Evolutionary conservation across 2,797 vertebrate species (phyloP), one percentile per base, ranked within the genome.

Genomic region (Microctenopoma stevenorrisi): DNA sequence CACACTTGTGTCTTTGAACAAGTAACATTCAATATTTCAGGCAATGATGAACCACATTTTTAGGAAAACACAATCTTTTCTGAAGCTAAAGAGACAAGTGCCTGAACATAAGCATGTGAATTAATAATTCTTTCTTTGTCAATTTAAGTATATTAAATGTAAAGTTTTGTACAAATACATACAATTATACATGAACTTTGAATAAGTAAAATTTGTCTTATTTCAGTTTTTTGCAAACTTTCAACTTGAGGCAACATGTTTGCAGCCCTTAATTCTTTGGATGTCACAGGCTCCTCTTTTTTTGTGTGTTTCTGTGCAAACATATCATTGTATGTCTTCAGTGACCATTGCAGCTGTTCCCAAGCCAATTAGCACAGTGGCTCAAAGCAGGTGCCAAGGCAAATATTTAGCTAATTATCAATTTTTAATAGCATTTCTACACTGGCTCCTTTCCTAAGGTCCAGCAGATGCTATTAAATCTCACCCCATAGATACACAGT

Each of bases 381-480:
- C 95, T 96, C 91, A 89, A 89, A 94, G 92, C 90, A 92, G 94
- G 95, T 94, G 95, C 94, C 95, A 96, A 96, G 92, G 95, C 96
- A 98, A 99, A 98, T 97, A 98, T 97, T 97, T 98, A 96, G 96
- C 94, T 96, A 96, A 98, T 97, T 97, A 97, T 98, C 95, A 96
- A 95, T 97, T 96, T 94, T 98, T 98, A 97, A 98, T 97, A 94
- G 93, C 94, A 89, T 96, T 96, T 96, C 79, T 85, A 72, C 95
- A 95, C 93, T 87, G 93, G 94, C 93, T 94, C 92, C 92, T 95
- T 95, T 96, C 95, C 95, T 96, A 95, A 97, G 96, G 97, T 96
- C 96, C 95, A 95, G 96, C 94, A 96, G 96, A 97, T 96, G 96
- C 95, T 96, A 97, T 99, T 98, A 98, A 97, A 97, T 96, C 95